Evolutionary conservation across 2,797 vertebrate species (phyloP).

Genomic region (Eulemur albifrons): DNA sequence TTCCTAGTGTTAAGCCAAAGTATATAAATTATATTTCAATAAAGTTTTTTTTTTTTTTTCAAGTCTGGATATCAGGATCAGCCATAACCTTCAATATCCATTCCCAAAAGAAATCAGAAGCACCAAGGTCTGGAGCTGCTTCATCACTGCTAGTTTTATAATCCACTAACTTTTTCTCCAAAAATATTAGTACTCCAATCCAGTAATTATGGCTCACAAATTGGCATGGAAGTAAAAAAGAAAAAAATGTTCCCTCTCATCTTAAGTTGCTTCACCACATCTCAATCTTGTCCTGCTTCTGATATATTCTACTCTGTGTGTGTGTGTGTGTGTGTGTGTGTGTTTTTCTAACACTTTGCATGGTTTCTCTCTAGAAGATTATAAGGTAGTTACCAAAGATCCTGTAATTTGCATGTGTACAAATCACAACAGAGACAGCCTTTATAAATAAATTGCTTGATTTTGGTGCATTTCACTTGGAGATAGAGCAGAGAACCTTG

Average conservation of each 20-base stretch:
- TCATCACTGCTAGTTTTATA: background rate
- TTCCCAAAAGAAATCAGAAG: background rate
- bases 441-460: background rate
- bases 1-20: background rate
- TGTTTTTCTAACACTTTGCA: background rate
- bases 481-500: background rate
- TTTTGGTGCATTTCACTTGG: background rate
- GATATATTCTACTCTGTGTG: background rate
- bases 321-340: background rate
- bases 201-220: background rate
- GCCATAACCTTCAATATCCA: background rate
- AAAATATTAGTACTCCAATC: background rate
- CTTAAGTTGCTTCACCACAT: background rate
- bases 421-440: background rate
- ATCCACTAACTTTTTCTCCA: background rate
- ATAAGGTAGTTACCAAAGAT: background rate
- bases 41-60: background rate
- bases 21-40: conserved; percentile 8
- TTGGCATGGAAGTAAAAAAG: background rate
- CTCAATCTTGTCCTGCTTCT: background rate
- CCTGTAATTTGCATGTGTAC: background rate
- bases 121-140: background rate
- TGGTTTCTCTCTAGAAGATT: background rate
- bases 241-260: background rate
- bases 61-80: background rate